Conservation (phyloP, 2,113 vertebrate genomes). For the Mesembrinibis cayennensis region DNA sequence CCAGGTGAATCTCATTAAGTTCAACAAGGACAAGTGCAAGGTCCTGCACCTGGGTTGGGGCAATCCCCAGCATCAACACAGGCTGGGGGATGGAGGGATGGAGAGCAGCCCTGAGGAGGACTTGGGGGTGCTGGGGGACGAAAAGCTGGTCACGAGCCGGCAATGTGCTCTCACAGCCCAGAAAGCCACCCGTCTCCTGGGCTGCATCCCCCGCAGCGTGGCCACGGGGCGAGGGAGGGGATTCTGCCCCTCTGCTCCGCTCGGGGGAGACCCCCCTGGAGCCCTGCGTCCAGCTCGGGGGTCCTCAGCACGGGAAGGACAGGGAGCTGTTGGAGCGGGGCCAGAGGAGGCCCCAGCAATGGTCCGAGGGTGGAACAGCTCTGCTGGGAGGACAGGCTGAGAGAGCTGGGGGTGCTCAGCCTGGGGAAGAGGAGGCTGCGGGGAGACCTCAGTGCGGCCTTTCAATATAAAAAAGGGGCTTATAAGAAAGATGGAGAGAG, state of each 20-base stretch:
- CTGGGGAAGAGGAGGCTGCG: not conserved
- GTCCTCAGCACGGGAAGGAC: not conserved
- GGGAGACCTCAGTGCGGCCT: accelerated
- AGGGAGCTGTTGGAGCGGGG: accelerated
- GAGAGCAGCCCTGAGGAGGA: not conserved
- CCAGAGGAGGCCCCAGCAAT: not conserved
- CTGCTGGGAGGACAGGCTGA: not conserved
- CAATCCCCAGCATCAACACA: accelerated
- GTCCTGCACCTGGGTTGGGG: accelerated
- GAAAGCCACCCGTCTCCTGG: not conserved
- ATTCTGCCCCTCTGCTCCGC: accelerated
- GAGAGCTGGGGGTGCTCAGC: not conserved
- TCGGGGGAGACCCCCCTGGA: not conserved
- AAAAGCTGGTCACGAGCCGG: not conserved
- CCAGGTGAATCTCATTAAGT: not conserved
- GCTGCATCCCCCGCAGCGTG: accelerated
- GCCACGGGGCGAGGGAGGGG: not conserved
- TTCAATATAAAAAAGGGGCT: not conserved
- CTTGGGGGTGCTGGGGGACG: not conserved
- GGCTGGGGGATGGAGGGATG: not conserved
- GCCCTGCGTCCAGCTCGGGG: not conserved
- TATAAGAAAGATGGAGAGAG: not conserved
- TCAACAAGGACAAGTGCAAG: not conserved
- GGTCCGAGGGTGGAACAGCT: not conserved
- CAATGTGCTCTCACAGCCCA: accelerated